A percentile compares a stretch with the other conserved stretches of the same genome.
These are phyloP conservation scores for Temnothorax longispinosus DNA, from an alignment of 1,140 invertebrate species.

Conservation along the genomic window DNA sequence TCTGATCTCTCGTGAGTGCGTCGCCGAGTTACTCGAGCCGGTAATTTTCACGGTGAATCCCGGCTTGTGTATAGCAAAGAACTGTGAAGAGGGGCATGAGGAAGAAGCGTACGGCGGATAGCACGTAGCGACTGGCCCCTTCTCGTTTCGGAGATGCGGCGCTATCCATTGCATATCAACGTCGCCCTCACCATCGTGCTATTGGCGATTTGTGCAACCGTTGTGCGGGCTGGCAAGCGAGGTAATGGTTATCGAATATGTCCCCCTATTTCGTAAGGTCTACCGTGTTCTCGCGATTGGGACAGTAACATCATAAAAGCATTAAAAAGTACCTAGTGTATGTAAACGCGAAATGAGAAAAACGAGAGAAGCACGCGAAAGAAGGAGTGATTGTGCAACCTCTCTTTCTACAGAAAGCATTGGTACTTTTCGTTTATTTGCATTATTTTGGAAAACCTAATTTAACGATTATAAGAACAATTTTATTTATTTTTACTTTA, in stretches of 20 bases:
- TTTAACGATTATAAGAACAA: background rate
- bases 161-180: conserved; percentile 64
- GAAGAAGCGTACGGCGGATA: conserved; percentile 60
- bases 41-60: conserved; percentile 32
- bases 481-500: background rate
- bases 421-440: background rate
- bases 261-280: background rate
- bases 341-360: background rate
- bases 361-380: background rate
- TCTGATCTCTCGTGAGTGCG: background rate
- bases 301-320: background rate
- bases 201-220: conserved; percentile 67
- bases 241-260: conserved; percentile 57
- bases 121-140: conserved; percentile 74
- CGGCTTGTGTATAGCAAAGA: background rate
- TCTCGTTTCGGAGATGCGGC: conserved; percentile 76
- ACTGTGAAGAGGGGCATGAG: conserved; percentile 66
- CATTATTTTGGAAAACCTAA: background rate
- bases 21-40: background rate
- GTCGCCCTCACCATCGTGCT: conserved; percentile 71
- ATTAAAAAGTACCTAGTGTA: background rate
- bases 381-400: too few species aligned
- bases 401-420: background rate
- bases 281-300: background rate
- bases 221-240: conserved; percentile 72